Evolutionary conservation across 30 jellyfish, hydroid and myxozoan species (phyloP).

Genomic region (Haliclystus octoradiatus): DNA sequence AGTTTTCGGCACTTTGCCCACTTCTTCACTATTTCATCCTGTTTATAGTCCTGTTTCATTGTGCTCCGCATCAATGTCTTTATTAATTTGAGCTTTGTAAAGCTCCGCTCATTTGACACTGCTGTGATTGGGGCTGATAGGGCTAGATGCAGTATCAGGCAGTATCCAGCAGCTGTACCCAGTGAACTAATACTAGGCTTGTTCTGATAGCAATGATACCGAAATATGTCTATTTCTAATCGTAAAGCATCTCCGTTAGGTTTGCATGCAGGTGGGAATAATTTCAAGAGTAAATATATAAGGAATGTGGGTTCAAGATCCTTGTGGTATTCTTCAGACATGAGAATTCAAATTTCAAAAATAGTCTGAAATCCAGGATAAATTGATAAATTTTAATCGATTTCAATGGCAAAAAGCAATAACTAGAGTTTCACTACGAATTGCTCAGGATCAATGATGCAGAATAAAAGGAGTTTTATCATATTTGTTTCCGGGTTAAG

Average conservation of each 20-base stretch:
- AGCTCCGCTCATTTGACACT: conserved; percentile 18
- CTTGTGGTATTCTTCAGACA: conserved; percentile 1
- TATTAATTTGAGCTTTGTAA: conserved; percentile 18
- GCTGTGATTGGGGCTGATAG: conserved; percentile 22
- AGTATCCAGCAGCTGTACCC: conserved; percentile 3
- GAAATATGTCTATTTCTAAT: conserved; percentile 21
- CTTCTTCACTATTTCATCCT: conserved; percentile 13
- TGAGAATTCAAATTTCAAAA: too few species aligned
- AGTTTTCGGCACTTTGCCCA: conserved; percentile 27
- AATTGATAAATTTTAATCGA: too few species aligned
- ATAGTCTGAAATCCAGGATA: too few species aligned
- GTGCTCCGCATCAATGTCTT: conserved; percentile 16
- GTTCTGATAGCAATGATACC: conserved; percentile 8
- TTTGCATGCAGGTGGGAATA: conserved; percentile 11
- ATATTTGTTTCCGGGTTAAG: too few species aligned
- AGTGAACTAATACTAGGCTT: conserved; percentile 10
- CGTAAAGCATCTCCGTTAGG: conserved; percentile 12
- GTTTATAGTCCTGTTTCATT: conserved; percentile 23
- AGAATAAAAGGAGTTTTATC: too few species aligned
- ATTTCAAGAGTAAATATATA: too few species aligned
- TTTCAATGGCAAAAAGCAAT: too few species aligned
- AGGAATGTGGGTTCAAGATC: background rate
- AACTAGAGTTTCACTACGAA: too few species aligned
- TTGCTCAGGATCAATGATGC: too few species aligned
- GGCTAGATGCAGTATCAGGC: conserved; percentile 8